These are phyloP conservation scores for Drosophila stalkeri DNA, from an alignment of 2,888 invertebrate genomes.

Conservation along the genomic window DNA sequence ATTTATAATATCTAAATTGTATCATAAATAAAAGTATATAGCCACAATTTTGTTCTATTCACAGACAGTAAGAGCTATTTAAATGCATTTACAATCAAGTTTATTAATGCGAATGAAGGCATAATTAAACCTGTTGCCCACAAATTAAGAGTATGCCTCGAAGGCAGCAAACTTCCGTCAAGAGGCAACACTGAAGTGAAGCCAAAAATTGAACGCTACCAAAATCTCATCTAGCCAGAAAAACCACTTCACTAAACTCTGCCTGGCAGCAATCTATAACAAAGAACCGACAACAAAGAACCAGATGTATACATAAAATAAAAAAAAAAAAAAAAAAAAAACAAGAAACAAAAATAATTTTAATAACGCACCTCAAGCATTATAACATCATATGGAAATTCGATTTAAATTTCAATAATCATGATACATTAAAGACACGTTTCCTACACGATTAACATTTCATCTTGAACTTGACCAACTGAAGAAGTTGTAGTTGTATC, in stretches of 20 bases:
- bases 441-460: slow-evolving; percentile 50
- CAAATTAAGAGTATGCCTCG: slow-evolving; percentile 9
- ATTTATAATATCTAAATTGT: neutral
- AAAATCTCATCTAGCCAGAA: slow-evolving; percentile 61
- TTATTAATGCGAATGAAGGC: slow-evolving; percentile 16
- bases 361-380: slow-evolving; percentile 13
- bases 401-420: neutral
- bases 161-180: slow-evolving; percentile 44
- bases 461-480: slow-evolving; percentile 57
- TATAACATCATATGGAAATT: slow-evolving; percentile 20
- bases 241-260: slow-evolving; percentile 43
- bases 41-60: neutral
- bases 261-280: slow-evolving; percentile 22
- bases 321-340: slow-evolving; percentile 9
- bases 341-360: slow-evolving; percentile 3
- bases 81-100: slow-evolving; percentile 30
- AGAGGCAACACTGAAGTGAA: slow-evolving; percentile 34
- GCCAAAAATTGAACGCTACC: slow-evolving; percentile 20
- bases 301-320: slow-evolving; percentile 5
- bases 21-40: neutral
- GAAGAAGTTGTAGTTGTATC: slow-evolving; percentile 18
- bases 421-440: slow-evolving; percentile 13
- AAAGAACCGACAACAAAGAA: slow-evolving; percentile 49
- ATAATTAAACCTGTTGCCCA: slow-evolving; percentile 23
- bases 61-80: neutral